phyloP scores from a whole-genome alignment of 2,113 vertebrate genomes.

The Ifrita kowaldi region DNA sequence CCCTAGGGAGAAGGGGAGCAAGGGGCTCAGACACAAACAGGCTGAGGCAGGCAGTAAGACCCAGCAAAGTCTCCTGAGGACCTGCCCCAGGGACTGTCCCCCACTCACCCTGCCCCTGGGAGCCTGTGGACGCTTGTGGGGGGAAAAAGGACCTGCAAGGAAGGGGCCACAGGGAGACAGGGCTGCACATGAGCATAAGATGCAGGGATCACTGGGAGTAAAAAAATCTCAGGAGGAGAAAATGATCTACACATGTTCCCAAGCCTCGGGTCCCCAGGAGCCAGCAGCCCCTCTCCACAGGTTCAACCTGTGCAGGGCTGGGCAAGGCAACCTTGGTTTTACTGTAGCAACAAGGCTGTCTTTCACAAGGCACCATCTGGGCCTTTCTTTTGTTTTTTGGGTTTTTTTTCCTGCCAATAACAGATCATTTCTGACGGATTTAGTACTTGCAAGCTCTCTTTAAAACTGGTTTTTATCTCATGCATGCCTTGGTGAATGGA shows the following conservation, averaged over 20 bases:
- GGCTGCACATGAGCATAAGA: neutral
- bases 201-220: neutral
- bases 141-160: neutral
- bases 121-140: neutral
- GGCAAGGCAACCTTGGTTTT: neutral
- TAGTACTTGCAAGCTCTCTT: neutral
- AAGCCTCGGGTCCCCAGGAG: fast-evolving
- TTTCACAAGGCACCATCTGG: neutral
- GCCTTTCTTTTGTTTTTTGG: no score
- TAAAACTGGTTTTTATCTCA: neutral
- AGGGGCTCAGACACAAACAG: neutral
- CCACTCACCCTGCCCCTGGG: neutral
- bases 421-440: neutral
- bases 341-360: neutral
- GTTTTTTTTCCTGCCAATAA: neutral
- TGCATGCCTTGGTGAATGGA: fast-evolving
- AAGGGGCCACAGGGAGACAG: neutral
- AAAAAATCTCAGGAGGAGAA: neutral
- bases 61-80: neutral
- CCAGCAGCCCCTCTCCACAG: neutral
- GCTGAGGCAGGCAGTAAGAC: neutral
- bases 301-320: neutral
- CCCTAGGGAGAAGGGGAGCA: neutral
- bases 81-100: neutral
- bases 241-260: neutral